Percentiles rank a stretch among this genome's conserved stretches.
These are phyloP conservation scores for Rutpela maculata DNA, from an alignment of 2,888 invertebrate genomes.

Conservation along the genomic window DNA sequence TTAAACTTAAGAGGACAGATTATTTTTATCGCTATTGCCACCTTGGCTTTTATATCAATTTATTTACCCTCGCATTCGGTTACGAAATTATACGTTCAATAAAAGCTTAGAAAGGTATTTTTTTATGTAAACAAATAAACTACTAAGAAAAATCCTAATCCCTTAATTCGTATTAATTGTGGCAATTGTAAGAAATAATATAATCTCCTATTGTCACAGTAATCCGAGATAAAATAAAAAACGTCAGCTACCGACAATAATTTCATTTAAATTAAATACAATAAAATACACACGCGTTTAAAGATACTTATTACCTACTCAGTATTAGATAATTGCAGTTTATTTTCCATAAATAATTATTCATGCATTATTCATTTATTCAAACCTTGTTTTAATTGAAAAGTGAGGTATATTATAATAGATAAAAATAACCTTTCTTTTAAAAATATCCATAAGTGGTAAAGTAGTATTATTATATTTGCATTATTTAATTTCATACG, in stretches of 20 bases:
- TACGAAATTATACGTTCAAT: constrained; percentile 28
- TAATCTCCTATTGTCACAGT: constrained; percentile 52
- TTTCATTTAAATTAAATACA: constrained; percentile 50
- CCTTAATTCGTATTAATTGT: constrained; percentile 49
- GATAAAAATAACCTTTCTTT: constrained; percentile 14
- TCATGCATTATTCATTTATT: constrained; percentile 24
- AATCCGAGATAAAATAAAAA: constrained; percentile 53
- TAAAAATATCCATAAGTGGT: neutral
- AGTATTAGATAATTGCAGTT: constrained; percentile 19
- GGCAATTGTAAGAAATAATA: constrained; percentile 42
- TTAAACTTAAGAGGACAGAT: neutral
- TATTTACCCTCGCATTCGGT: constrained; percentile 1
- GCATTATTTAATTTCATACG: neutral
- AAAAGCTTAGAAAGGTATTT: constrained; percentile 29
- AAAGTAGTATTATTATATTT: neutral
- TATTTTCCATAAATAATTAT: constrained; percentile 15
- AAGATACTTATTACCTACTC: constrained; percentile 14
- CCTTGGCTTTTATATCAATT: constrained; percentile 8
- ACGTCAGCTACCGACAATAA: constrained; percentile 54
- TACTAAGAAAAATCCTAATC: constrained; percentile 52
- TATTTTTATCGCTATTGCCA: constrained; percentile 3
- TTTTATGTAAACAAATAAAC: constrained; percentile 42
- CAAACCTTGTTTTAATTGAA: constrained; percentile 17
- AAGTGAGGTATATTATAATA: constrained; percentile 13
- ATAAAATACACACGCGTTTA: constrained; percentile 36